phyloP scores from a whole-genome alignment of 2,888 invertebrate genomes.

The Fragum whitleyi region DNA sequence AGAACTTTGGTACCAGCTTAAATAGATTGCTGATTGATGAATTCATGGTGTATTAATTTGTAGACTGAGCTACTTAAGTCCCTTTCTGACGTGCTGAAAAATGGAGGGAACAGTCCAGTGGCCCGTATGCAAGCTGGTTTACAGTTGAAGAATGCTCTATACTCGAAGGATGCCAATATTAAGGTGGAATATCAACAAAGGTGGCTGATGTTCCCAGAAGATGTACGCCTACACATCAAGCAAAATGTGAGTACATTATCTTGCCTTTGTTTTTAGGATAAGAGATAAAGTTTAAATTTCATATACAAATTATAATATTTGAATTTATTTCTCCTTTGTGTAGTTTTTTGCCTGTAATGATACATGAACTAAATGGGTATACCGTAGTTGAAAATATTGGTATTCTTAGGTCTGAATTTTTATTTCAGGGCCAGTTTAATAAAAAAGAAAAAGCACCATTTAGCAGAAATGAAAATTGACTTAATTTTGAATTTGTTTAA shows the following conservation, averaged over 20 bases:
- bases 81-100: conserved; percentile 95
- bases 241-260: conserved; percentile 92
- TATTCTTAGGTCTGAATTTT: no score
- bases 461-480: no score
- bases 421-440: no score
- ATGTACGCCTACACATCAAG: conserved; percentile 95
- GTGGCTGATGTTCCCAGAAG: conserved; percentile 96
- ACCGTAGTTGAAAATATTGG: no score
- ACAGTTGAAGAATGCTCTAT: conserved; percentile 98
- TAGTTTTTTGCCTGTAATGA: conserved; percentile 1
- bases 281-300: no score
- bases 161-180: conserved; percentile 95
- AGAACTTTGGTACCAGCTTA: no score
- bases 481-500: no score
- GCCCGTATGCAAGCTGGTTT: conserved; percentile 99
- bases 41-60: conserved; percentile 63
- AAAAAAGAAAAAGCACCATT: no score
- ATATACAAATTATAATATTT: no score
- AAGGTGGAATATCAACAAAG: conserved; percentile 94
- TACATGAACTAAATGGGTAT: no score
- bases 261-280: no score
- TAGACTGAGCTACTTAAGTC: conserved; percentile 96
- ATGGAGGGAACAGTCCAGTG: conserved; percentile 95
- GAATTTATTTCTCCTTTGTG: not conserved
- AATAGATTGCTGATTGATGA: no score